A percentile compares a stretch with the other conserved stretches of the same genome.
Evolutionary conservation across 1,140 invertebrate species (phyloP).

Genomic region (Potamilus streckersoni): DNA sequence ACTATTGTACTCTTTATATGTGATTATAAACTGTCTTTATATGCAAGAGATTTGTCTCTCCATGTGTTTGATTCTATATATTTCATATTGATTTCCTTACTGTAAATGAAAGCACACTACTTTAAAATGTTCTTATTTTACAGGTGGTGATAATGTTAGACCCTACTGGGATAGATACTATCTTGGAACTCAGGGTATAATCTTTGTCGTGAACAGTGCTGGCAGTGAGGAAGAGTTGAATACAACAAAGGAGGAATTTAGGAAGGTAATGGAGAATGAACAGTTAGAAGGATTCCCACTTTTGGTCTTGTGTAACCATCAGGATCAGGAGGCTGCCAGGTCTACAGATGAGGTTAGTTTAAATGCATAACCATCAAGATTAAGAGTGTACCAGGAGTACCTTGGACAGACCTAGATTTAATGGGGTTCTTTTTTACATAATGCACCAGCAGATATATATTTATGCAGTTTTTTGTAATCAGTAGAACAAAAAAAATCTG

Average conservation of each 20-base stretch:
- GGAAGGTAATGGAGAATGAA: constrained; percentile 50
- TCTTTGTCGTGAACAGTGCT: constrained; percentile 59
- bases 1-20: no score
- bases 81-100: no score
- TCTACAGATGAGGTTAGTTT: constrained; percentile 42
- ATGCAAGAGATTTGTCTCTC: no score
- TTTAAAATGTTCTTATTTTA: constrained; percentile 6
- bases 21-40: no score
- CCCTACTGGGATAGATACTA: constrained; percentile 63
- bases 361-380: background rate
- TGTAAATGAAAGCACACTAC: background rate
- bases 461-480: no score
- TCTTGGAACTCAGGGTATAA: constrained; percentile 54
- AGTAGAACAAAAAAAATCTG: no score
- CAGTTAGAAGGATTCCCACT: constrained; percentile 55
- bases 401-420: no score
- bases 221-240: constrained; percentile 43
- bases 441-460: no score
- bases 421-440: no score
- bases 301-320: constrained; percentile 50
- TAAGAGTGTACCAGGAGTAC: no score
- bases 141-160: constrained; percentile 59
- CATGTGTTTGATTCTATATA: no score
- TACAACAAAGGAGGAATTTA: constrained; percentile 45
- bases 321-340: constrained; percentile 49